Evolutionary conservation across 1,140 invertebrate species (phyloP).

Genomic region (Drosophila setifemur): DNA sequence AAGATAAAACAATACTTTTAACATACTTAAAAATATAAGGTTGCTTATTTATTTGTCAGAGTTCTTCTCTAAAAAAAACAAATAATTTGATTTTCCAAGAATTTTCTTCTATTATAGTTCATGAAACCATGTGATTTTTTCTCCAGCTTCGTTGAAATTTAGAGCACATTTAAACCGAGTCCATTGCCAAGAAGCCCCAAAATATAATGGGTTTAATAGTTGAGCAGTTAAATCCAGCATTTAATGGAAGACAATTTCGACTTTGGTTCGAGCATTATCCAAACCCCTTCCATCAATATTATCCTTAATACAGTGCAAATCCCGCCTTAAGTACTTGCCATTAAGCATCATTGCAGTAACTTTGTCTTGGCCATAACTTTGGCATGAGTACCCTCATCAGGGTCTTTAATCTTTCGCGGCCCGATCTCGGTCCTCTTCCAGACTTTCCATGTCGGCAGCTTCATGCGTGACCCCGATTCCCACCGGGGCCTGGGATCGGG

Average conservation of each 20-base stretch:
- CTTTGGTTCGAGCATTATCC: background rate
- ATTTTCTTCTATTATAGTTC: too few relatives aligned
- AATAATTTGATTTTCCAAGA: too few relatives aligned
- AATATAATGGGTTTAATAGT: too few relatives aligned
- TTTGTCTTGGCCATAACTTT: constrained; percentile 23
- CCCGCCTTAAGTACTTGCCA: constrained; percentile 39
- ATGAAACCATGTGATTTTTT: too few relatives aligned
- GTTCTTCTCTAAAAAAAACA: too few relatives aligned
- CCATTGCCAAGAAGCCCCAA: too few relatives aligned
- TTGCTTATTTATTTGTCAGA: too few relatives aligned
- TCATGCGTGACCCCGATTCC: constrained; percentile 71
- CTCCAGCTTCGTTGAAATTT: too few relatives aligned
- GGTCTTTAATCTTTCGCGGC: constrained; percentile 34
- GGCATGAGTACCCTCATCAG: constrained; percentile 13
- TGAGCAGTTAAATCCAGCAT: constrained; percentile 11
- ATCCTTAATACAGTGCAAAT: constrained; percentile 48
- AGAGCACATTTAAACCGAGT: too few relatives aligned
- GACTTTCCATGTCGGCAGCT: constrained; percentile 52
- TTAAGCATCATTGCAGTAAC: constrained; percentile 40
- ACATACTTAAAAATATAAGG: too few relatives aligned
- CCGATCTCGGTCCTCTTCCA: constrained; percentile 1
- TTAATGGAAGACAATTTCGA: constrained; percentile 2
- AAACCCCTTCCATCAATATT: constrained; percentile 14
- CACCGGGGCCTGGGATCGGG: background rate
- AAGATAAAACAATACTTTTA: too few relatives aligned